A percentile compares a stretch with the other conserved stretches of the same genome.
Evolutionary conservation across 2,113 vertebrate species (phyloP).

Genomic region (Ptilonorhynchus violaceus): DNA sequence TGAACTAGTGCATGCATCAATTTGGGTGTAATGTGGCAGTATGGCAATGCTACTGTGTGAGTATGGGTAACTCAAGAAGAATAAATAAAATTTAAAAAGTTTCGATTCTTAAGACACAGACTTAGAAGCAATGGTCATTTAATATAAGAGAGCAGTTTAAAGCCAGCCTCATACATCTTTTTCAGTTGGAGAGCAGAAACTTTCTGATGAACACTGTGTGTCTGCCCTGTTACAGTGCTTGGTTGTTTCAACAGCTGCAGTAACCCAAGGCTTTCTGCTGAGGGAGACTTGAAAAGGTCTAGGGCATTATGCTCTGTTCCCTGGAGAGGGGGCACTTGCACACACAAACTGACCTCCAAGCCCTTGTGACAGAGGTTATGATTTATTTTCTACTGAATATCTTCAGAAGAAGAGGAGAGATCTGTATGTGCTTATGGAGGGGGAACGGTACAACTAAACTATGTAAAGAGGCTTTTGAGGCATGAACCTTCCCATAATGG

Average conservation of each 20-base stretch:
- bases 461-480: background rate
- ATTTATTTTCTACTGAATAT: background rate
- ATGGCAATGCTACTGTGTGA: background rate
- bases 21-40: background rate
- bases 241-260: background rate
- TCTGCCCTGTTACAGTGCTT: background rate
- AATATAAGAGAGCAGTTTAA: background rate
- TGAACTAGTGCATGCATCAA: background rate
- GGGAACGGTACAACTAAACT: background rate
- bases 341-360: background rate
- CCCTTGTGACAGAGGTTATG: background rate
- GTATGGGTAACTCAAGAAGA: background rate
- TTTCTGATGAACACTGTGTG: background rate
- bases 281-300: background rate
- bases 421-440: background rate
- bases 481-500: background rate
- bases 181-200: background rate
- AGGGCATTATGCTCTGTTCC: background rate
- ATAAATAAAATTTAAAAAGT: background rate
- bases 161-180: background rate
- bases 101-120: background rate
- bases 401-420: background rate
- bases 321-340: background rate
- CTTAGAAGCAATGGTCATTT: background rate
- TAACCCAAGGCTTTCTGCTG: background rate